These are phyloP conservation scores for Tiphia femorata DNA, from an alignment of 2,888 invertebrate species.

Conservation along the genomic window DNA sequence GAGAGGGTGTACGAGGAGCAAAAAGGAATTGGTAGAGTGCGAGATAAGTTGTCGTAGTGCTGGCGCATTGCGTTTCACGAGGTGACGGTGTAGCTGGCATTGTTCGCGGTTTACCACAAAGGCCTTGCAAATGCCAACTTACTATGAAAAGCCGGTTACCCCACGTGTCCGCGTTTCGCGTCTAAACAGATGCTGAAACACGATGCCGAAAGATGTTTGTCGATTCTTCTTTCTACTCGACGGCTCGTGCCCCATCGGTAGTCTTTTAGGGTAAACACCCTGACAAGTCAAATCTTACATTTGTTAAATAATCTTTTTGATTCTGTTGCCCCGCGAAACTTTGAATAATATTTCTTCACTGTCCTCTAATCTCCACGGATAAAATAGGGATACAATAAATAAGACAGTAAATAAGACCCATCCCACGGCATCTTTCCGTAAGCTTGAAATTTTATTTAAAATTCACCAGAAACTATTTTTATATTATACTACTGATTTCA, in stretches of 20 bases:
- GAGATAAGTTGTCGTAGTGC: constrained; percentile 9
- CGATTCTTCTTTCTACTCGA: constrained; percentile 41
- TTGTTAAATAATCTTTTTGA: too few species aligned
- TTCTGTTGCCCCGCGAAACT: too few species aligned
- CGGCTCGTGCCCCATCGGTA: constrained; percentile 19
- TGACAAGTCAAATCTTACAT: too few species aligned
- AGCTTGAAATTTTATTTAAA: too few species aligned
- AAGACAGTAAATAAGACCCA: too few species aligned
- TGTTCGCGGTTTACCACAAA: constrained; percentile 67
- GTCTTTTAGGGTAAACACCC: constrained; percentile 37
- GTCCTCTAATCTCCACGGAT: too few species aligned
- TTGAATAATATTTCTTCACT: too few species aligned
- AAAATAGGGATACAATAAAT: too few species aligned
- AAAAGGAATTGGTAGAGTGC: background rate
- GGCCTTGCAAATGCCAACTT: constrained; percentile 65
- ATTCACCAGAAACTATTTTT: too few species aligned
- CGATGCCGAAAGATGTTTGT: constrained; percentile 55
- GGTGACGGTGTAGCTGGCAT: constrained; percentile 36
- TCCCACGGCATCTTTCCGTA: too few species aligned
- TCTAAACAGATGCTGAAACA: constrained; percentile 66
- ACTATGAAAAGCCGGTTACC: constrained; percentile 57
- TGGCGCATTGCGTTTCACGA: constrained; percentile 30
- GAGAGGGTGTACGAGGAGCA: background rate
- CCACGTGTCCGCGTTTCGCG: constrained; percentile 14
- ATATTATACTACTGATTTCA: too few species aligned